Percentiles rank a stretch among this genome's conserved stretches.
Evolutionary conservation across 2,797 vertebrate genomes (phyloP).

Genomic region (Petrocephalus schoutedeni): DNA sequence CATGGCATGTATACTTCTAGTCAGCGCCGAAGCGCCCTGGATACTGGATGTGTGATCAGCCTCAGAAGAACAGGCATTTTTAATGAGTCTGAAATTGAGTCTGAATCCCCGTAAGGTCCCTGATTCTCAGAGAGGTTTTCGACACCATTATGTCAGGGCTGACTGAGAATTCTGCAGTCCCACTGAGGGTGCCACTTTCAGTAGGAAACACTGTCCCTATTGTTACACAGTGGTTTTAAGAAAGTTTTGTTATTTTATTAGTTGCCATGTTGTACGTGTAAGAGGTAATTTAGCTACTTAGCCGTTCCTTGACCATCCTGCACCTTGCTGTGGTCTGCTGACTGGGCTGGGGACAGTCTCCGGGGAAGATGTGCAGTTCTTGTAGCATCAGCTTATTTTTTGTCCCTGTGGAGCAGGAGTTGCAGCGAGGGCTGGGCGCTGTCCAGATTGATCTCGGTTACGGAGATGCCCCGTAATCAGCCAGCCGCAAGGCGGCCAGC

Average conservation of each 20-base stretch:
- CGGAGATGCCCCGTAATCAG: neutral
- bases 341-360: neutral
- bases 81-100: conserved; percentile 15
- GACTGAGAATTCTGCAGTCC: neutral
- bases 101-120: conserved; percentile 3
- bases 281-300: neutral
- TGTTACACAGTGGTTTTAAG: neutral
- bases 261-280: neutral
- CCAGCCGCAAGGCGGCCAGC: neutral
- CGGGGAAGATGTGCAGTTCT: neutral
- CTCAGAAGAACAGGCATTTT: neutral
- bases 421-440: neutral
- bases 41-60: neutral
- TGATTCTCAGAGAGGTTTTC: neutral
- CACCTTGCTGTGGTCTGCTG: neutral
- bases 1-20: too few species aligned
- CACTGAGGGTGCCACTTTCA: neutral
- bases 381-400: neutral
- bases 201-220: neutral
- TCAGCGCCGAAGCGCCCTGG: neutral
- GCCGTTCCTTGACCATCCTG: neutral
- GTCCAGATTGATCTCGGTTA: neutral
- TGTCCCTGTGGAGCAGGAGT: neutral
- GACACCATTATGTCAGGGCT: neutral
- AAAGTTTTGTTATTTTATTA: neutral